phyloP scores from a whole-genome alignment of 2,888 invertebrate species.

The Drosophila ezoana region DNA sequence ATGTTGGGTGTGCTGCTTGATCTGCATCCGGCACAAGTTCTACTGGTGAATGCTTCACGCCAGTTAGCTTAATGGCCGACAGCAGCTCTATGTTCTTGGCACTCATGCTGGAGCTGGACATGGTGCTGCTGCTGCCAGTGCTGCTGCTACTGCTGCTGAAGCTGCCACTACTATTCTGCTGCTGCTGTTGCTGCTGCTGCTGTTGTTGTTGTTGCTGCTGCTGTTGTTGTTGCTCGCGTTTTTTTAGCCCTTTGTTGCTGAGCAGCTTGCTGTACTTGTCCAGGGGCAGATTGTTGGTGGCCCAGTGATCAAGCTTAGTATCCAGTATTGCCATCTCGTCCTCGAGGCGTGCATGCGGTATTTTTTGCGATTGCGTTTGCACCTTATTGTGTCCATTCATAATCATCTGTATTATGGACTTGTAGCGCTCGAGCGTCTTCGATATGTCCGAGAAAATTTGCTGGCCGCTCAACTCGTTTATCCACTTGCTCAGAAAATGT shows the following conservation, averaged over 20 bases:
- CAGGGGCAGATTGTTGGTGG: conserved; percentile 84
- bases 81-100: conserved; percentile 79
- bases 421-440: conserved; percentile 86
- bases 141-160: conserved; percentile 71
- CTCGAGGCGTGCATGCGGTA: conserved; percentile 84
- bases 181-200: conserved; percentile 51
- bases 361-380: conserved; percentile 77
- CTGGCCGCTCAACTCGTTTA: conserved; percentile 84
- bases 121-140: conserved; percentile 74
- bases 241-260: conserved; percentile 82
- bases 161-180: conserved; percentile 53
- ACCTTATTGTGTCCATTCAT: conserved; percentile 82
- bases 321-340: conserved; percentile 85
- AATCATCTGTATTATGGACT: conserved; percentile 85
- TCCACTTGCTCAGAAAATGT: conserved; percentile 87
- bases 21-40: conserved; percentile 43
- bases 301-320: conserved; percentile 85
- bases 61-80: conserved; percentile 80
- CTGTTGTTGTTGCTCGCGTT: conserved; percentile 73
- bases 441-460: conserved; percentile 85
- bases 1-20: conserved; percentile 49
- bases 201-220: conserved; percentile 60
- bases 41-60: conserved; percentile 61
- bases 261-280: conserved; percentile 84
- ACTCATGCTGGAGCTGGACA: conserved; percentile 57